These are phyloP conservation scores for Pantherophis guttatus DNA, from an alignment of 2,113 vertebrate genomes.

Conservation along the genomic window DNA sequence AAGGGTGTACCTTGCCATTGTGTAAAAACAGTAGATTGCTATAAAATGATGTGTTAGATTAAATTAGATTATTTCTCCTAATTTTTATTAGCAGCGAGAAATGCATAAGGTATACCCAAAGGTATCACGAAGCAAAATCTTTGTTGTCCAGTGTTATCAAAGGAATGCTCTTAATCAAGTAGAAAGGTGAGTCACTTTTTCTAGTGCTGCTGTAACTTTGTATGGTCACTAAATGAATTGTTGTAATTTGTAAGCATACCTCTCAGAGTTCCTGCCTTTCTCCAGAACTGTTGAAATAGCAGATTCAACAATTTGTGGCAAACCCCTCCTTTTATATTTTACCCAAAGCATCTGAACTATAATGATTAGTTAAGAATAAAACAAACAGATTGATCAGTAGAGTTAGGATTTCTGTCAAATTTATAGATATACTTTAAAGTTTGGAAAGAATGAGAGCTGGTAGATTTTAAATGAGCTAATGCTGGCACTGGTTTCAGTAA, in stretches of 20 bases:
- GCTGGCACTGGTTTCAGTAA: neutral
- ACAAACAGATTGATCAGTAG: neutral
- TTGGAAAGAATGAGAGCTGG: neutral
- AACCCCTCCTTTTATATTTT: neutral
- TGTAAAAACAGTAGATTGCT: too few relatives aligned
- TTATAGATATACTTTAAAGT: accelerated
- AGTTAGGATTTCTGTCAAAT: neutral
- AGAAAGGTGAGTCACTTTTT: neutral
- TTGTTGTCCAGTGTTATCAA: neutral
- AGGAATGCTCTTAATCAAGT: neutral
- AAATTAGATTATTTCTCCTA: too few relatives aligned
- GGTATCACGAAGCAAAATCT: too few relatives aligned
- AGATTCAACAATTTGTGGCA: neutral
- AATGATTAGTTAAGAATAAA: neutral
- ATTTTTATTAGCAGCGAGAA: too few relatives aligned
- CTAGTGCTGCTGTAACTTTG: neutral
- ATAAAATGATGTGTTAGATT: too few relatives aligned
- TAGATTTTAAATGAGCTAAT: neutral
- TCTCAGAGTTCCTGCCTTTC: neutral
- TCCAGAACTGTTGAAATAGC: neutral
- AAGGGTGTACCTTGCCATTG: too few relatives aligned
- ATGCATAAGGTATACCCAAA: too few relatives aligned
- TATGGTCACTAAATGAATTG: neutral
- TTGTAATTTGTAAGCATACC: neutral
- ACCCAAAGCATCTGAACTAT: neutral